phyloP scores from a whole-genome alignment of 2,113 vertebrate genomes.

The Orycteropus afer region DNA sequence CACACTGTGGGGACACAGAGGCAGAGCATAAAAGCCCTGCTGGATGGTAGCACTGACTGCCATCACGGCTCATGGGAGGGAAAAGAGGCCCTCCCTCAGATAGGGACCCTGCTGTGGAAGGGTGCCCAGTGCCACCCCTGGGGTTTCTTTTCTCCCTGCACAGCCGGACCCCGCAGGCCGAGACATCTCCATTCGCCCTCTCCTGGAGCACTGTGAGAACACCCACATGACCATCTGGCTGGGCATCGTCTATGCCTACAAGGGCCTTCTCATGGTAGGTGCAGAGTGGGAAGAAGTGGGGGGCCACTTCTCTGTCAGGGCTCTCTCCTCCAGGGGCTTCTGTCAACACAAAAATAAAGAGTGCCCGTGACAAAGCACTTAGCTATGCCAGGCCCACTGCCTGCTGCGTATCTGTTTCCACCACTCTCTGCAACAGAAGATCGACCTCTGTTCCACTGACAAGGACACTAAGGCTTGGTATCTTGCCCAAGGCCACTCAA shows the following conservation, averaged over 20 bases:
- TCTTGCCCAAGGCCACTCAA: not conserved
- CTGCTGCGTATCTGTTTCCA: not conserved
- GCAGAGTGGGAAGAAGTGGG: not conserved
- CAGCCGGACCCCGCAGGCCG: constrained; percentile 97
- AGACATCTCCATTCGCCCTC: constrained; percentile 97
- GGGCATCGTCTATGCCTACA: constrained; percentile 99
- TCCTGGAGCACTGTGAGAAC: constrained; percentile 99
- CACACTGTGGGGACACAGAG: not conserved
- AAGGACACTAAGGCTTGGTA: not conserved
- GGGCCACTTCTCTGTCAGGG: not conserved
- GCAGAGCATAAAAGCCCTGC: not conserved
- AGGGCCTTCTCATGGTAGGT: constrained; percentile 99
- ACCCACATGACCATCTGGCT: constrained; percentile 99
- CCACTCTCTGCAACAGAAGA: not conserved
- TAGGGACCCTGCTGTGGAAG: not conserved
- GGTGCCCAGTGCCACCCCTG: not conserved
- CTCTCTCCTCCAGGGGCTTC: not conserved
- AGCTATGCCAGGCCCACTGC: not conserved
- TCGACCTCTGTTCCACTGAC: not conserved
- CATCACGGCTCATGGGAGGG: not conserved
- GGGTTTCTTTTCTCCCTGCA: constrained; percentile 67
- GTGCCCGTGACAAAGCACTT: not conserved
- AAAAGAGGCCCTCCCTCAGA: not conserved
- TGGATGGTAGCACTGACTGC: not conserved
- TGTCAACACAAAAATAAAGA: not conserved